Percentiles rank a stretch among this genome's conserved stretches.
These are phyloP conservation scores for Agonopterix alstromeriana DNA, from an alignment of 2,888 invertebrate species.

Conservation along the genomic window DNA sequence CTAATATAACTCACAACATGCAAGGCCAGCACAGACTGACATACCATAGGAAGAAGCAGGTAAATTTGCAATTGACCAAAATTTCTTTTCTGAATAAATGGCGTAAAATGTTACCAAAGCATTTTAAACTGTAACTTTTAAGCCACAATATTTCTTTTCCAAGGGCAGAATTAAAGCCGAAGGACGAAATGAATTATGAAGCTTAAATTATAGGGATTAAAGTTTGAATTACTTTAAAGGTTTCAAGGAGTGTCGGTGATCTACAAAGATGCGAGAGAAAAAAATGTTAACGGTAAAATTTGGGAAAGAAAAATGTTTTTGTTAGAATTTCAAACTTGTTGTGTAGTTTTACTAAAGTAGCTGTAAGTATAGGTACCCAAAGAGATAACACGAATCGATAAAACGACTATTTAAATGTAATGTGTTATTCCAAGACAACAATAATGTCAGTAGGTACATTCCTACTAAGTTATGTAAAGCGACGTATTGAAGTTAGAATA, in stretches of 20 bases:
- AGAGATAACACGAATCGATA: too few relatives aligned
- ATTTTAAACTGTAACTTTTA: conserved; percentile 12
- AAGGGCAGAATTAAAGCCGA: too few relatives aligned
- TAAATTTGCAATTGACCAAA: conserved; percentile 53
- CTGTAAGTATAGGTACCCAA: too few relatives aligned
- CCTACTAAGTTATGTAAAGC: too few relatives aligned
- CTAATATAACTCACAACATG: conserved; percentile 12
- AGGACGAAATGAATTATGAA: too few relatives aligned
- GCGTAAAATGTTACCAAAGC: conserved; percentile 16
- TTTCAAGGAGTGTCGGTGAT: conserved; percentile 28
- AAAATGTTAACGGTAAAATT: conserved; percentile 26
- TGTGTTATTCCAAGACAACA: too few relatives aligned
- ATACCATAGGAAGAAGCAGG: conserved; percentile 41
- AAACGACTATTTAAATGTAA: too few relatives aligned
- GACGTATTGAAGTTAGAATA: too few relatives aligned
- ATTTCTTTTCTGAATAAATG: conserved; percentile 25
- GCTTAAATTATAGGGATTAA: too few relatives aligned
- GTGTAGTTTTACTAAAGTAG: too few relatives aligned
- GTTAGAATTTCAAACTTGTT: too few relatives aligned
- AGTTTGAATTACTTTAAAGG: not conserved
- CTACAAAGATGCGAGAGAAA: conserved; percentile 33
- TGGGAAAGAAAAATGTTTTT: conserved; percentile 19
- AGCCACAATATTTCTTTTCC: not conserved
- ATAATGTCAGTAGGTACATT: too few relatives aligned
- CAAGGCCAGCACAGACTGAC: conserved; percentile 26